Evolutionary conservation across 2,888 invertebrate species (phyloP), one percentile per base, ranked within the genome.

Genomic region (Caenorhabditis sinica): DNA sequence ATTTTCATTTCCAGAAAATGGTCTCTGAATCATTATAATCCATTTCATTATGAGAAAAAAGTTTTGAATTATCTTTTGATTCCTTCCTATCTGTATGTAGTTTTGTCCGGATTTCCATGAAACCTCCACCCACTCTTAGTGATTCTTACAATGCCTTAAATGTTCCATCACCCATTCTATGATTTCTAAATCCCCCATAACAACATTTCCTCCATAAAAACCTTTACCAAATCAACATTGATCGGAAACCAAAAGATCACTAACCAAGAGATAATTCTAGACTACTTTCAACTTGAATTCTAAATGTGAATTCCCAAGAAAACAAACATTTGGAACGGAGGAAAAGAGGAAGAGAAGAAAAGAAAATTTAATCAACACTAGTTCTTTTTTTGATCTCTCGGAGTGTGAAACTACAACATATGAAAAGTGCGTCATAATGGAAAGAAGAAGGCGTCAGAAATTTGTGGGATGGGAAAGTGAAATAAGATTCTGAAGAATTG

Each of bases 331-430:
- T 23, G 9, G 6, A 13, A 63, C 25, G 45, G 25, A 0, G 43
- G 25, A 65, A 17, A 11, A 28, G 61, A 33, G n/a, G 40, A 40
- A 28, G 30, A 30, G 15, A n/a, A n/a, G 30, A 9, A n/a, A 20
- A 56, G 13, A 23, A 20, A 63, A 63, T 63, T 66, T 13, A 66
- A 49, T n/a, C 20, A 20, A n/a, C n/a, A 30, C 15, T 45, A 25
- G 13, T 45, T 49, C 13, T 20, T 40, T 36, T n/a, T n/a, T n/a
- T n/a, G n/a, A n/a, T n/a, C n/a, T n/a, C 40, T 36, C 17, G 30
- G 8, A 8, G 61, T n/a, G n/a, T n/a, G n/a, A n/a, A n/a, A 61
- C 61, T 61, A 61, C 61, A 61, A 61, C 61, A 61, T 61, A 61
- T 61, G 36, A 13, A 23, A 61, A 61, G 20, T 61, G 61, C 36